Evolutionary conservation across 1,140 invertebrate genomes (phyloP).

Genomic region (Drosophila kepulauana): DNA sequence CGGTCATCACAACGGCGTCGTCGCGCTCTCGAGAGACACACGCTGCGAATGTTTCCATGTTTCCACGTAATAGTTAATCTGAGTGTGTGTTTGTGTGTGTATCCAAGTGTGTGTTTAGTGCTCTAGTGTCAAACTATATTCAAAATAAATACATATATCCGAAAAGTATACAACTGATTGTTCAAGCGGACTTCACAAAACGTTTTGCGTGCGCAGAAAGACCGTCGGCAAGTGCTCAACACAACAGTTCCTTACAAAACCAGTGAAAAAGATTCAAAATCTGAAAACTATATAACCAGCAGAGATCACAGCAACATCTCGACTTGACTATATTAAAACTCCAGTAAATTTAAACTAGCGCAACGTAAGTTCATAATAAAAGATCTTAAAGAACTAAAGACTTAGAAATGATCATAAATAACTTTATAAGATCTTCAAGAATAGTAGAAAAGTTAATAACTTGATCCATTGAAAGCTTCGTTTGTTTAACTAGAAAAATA

Average conservation of each 20-base stretch:
- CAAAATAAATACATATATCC: not conserved
- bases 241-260: conserved; percentile 14
- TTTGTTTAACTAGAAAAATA: no score
- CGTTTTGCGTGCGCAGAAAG: conserved; percentile 48
- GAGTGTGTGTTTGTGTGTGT: not conserved
- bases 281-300: conserved; percentile 1
- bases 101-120: conserved; percentile 6
- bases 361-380: conserved; percentile 22
- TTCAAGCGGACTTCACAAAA: conserved; percentile 5
- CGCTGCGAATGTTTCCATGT: conserved; percentile 26
- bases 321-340: not conserved
- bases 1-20: conserved; percentile 65
- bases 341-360: not conserved
- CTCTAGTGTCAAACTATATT: conserved; percentile 21
- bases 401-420: no score
- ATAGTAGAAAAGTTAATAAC: not conserved
- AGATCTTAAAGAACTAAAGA: not conserved
- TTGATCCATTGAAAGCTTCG: no score
- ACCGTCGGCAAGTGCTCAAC: conserved; percentile 65
- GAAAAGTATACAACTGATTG: not conserved
- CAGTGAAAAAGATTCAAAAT: not conserved
- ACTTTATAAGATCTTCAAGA: not conserved
- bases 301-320: not conserved
- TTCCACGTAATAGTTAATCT: conserved; percentile 1
- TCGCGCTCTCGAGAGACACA: conserved; percentile 39